A percentile compares a stretch with the other conserved stretches of the same genome.
Evolutionary conservation across 2,888 invertebrate species (phyloP).

Genomic region (Poecilobothrus nobilitatus): DNA sequence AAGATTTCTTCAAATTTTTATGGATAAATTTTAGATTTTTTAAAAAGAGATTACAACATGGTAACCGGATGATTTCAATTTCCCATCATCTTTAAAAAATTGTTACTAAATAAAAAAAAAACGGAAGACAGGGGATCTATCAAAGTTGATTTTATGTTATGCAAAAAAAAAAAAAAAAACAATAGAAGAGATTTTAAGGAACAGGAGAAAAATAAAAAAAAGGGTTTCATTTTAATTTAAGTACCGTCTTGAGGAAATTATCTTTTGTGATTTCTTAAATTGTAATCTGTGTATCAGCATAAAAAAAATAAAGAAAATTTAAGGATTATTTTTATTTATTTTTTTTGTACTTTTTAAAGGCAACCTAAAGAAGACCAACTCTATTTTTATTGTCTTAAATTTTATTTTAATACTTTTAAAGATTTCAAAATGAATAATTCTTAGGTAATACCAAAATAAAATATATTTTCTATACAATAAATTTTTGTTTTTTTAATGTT

Average conservation of each 20-base stretch:
- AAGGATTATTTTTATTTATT: too few relatives aligned
- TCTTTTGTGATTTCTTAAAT: slow-evolving; percentile 2
- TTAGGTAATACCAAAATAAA: too few relatives aligned
- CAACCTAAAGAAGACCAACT: too few relatives aligned
- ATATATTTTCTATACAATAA: too few relatives aligned
- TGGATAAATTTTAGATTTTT: not conserved
- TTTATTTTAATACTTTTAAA: too few relatives aligned
- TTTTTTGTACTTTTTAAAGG: too few relatives aligned
- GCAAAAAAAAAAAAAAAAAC: not conserved
- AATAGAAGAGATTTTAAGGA: not conserved
- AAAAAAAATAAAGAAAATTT: too few relatives aligned
- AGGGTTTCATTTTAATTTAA: slow-evolving; percentile 4
- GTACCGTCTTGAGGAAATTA: slow-evolving; percentile 1
- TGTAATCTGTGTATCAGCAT: not conserved
- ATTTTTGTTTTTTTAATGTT: too few relatives aligned
- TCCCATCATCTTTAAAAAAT: slow-evolving; percentile 8
- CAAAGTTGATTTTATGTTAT: slow-evolving; percentile 1
- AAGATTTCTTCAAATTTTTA: not conserved
- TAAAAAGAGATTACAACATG: not conserved
- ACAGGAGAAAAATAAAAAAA: not conserved
- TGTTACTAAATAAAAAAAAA: not conserved
- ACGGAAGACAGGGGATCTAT: not conserved
- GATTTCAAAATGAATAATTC: too few relatives aligned
- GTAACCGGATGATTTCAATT: slow-evolving; percentile 19
- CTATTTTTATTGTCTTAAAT: too few relatives aligned